phyloP scores from a whole-genome alignment of 2,888 invertebrate genomes.

The Sminthurinus aureus region DNA sequence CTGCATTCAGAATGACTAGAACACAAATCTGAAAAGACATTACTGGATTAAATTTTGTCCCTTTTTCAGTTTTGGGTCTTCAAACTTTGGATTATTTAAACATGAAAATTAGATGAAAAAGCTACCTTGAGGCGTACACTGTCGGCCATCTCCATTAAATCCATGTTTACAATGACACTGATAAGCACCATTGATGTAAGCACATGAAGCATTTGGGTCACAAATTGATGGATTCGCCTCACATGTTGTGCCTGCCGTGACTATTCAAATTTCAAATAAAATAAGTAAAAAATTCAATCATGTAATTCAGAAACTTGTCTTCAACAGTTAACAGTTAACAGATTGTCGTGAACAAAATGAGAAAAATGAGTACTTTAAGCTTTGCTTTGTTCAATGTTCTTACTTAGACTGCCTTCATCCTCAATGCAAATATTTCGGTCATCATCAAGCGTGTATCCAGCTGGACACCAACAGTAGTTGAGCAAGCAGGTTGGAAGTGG shows the following conservation, averaged over 20 bases:
- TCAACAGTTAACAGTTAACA: no score
- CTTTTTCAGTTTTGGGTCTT: not conserved
- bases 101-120: not conserved
- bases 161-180: conserved; percentile 81
- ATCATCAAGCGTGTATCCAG: conserved; percentile 67
- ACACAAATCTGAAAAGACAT: conserved; percentile 53
- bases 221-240: conserved; percentile 67
- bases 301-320: no score
- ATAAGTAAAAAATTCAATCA: no score
- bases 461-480: conserved; percentile 68
- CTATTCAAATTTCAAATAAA: not conserved
- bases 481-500: conserved; percentile 66
- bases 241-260: conserved; percentile 21
- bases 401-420: conserved; percentile 15
- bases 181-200: conserved; percentile 71
- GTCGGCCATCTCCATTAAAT: conserved; percentile 81
- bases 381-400: not conserved
- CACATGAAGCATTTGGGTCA: conserved; percentile 77
- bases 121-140: conserved; percentile 73
- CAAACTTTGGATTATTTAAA: not conserved
- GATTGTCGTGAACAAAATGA: no score
- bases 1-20: conserved; percentile 58
- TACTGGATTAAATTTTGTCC: not conserved
- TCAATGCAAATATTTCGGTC: conserved; percentile 60
- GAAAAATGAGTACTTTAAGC: no score